Evolutionary conservation across 2,797 vertebrate species (phyloP).

Genomic region (Ceyx erithaca): DNA sequence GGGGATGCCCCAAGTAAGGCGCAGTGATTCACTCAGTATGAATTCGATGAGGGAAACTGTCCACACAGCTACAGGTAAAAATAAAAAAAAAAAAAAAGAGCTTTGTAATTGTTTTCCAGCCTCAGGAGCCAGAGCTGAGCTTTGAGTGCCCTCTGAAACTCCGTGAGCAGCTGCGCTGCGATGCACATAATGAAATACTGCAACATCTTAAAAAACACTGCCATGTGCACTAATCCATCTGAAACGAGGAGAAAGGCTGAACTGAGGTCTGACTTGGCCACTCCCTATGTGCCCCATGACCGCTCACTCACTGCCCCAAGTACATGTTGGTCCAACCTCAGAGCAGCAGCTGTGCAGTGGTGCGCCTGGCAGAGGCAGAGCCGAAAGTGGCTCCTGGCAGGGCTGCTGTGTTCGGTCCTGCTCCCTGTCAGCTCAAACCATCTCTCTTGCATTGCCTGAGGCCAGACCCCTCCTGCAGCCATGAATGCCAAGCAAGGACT

Average conservation of each 20-base stretch:
- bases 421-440: neutral
- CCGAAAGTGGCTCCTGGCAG: fast-evolving
- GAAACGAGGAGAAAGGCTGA: neutral
- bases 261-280: neutral
- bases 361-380: fast-evolving
- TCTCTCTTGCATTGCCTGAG: fast-evolving
- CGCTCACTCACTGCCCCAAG: fast-evolving
- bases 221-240: neutral
- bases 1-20: neutral
- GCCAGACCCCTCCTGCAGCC: neutral
- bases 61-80: neutral
- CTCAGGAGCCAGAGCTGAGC: neutral
- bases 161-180: neutral
- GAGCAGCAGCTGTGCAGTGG: fast-evolving
- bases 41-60: neutral
- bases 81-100: neutral
- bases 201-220: neutral
- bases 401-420: fast-evolving
- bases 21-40: fast-evolving
- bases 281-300: fast-evolving
- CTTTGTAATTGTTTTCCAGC: neutral
- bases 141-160: neutral
- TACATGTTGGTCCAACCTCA: fast-evolving
- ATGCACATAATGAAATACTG: neutral
- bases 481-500: fast-evolving